Base-by-base conservation (phyloP, 2,888 invertebrate genomes). In the Papilio gigon region DNA sequence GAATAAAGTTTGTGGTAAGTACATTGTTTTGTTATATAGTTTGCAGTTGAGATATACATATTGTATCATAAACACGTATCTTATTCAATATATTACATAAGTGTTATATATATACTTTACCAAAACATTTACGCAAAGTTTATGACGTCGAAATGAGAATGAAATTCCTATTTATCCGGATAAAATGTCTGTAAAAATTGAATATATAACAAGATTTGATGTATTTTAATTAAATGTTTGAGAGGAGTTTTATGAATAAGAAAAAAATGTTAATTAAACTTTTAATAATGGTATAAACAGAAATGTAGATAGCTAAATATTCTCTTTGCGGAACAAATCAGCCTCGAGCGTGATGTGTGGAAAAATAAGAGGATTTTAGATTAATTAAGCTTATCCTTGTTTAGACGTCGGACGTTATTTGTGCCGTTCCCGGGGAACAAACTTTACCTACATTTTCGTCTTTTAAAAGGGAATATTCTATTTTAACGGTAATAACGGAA, bases 301-400 rank as follows among this genome's bases (percentile, higher is more conserved):
- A 37, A 60, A 50, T 25, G 60, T 56, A 61, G n/a, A 20, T 37
- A 53, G 20, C 14, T 37, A 50, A 40, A 67, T 4, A 53, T 61
- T 62, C 61, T 67, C 42, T 61, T 37, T 62, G 27, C 40, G 30
- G 47, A 67, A 40, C 35, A 65, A 66, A 37, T 65, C 30, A 56
- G 65, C 61, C 56, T 62, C 47, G 35, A 25, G 65, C 65, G 47
- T 60, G 60, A 65, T 64, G 50, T 65, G 65, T 68, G 64, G 50
- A 60, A 68, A 69, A 69, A 65, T 69, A 71, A 67, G 44, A 72
- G 73, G 77, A 80, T 83, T 81, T 81, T 73, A 82, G 80, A 85
- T 85, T 84, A 86, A 85, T 86, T 83, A 85, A 78, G 78, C 80
- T 81, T 77, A 80, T 76, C 72, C 76, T 70, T 78, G 78, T 82